phyloP scores from a whole-genome alignment of 2,888 invertebrate genomes.

The Sericinus montela region DNA sequence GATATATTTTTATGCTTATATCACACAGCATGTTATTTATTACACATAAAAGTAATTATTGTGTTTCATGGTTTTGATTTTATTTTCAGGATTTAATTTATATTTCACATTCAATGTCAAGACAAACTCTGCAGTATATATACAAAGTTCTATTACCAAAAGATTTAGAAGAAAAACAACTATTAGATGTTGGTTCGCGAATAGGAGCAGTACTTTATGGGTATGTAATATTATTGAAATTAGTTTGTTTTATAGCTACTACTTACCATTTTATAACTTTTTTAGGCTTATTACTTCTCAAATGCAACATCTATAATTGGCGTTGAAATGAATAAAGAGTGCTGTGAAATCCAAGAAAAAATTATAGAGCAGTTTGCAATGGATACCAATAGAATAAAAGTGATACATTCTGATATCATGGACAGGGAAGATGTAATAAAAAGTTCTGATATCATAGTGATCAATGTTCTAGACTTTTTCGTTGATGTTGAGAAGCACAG shows the following conservation, averaged over 20 bases:
- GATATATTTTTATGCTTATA: no score
- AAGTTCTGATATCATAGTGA: slow-evolving; percentile 80
- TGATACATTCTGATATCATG: slow-evolving; percentile 80
- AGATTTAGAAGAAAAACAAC: slow-evolving; percentile 74
- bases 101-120: slow-evolving; percentile 84
- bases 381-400: slow-evolving; percentile 68
- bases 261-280: background rate
- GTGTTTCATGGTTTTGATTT: no score
- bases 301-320: slow-evolving; percentile 80
- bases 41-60: no score
- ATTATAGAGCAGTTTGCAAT: slow-evolving; percentile 76
- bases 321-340: slow-evolving; percentile 84
- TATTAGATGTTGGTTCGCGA: slow-evolving; percentile 85
- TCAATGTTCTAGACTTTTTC: slow-evolving; percentile 86
- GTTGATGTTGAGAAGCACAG: slow-evolving; percentile 77
- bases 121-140: slow-evolving; percentile 78
- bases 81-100: slow-evolving; percentile 68
- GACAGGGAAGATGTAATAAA: slow-evolving; percentile 73
- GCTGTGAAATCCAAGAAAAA: slow-evolving; percentile 80
- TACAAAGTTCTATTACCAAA: slow-evolving; percentile 81
- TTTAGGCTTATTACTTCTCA: slow-evolving; percentile 81
- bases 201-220: slow-evolving; percentile 84
- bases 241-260: no score
- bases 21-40: no score
- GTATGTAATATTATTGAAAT: slow-evolving; percentile 50